A percentile compares a stretch with the other conserved stretches of the same genome.
These are phyloP conservation scores for Cyclophora punctaria DNA, from an alignment of 2,888 invertebrate genomes.

Conservation along the genomic window DNA sequence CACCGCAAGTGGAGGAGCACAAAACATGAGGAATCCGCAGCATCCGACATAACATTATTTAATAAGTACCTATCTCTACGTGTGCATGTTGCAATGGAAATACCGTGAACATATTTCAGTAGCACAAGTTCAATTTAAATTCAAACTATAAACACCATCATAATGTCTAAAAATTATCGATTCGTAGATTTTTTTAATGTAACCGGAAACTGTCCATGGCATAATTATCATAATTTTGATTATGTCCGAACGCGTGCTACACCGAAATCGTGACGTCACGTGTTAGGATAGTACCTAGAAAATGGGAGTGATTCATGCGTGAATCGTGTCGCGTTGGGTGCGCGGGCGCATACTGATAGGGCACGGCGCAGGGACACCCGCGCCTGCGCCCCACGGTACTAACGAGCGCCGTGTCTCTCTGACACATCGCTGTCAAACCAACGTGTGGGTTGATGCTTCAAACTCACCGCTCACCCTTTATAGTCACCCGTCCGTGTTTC, in stretches of 20 bases:
- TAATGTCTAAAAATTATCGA: too few relatives aligned
- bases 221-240: slow-evolving; percentile 54
- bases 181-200: slow-evolving; percentile 23
- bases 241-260: slow-evolving; percentile 61
- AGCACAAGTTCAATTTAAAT: background rate
- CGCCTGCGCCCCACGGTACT: slow-evolving; percentile 41
- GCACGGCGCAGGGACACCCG: slow-evolving; percentile 34
- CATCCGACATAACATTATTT: slow-evolving; percentile 16
- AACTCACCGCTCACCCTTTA: slow-evolving; percentile 14
- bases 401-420: slow-evolving; percentile 48
- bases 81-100: slow-evolving; percentile 3
- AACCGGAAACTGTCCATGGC: slow-evolving; percentile 40
- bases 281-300: slow-evolving; percentile 37
- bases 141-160: slow-evolving; percentile 9
- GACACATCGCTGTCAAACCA: slow-evolving; percentile 36
- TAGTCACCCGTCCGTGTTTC: background rate
- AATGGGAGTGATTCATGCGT: slow-evolving; percentile 63
- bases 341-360: slow-evolving; percentile 68
- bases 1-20: slow-evolving; percentile 8
- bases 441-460: slow-evolving; percentile 20
- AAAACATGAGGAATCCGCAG: slow-evolving; percentile 13
- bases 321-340: slow-evolving; percentile 55
- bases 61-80: slow-evolving; percentile 13
- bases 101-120: background rate
- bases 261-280: slow-evolving; percentile 68